Base-by-base conservation (phyloP, 2,888 invertebrate species). In the Drosophila quinaria region DNA sequence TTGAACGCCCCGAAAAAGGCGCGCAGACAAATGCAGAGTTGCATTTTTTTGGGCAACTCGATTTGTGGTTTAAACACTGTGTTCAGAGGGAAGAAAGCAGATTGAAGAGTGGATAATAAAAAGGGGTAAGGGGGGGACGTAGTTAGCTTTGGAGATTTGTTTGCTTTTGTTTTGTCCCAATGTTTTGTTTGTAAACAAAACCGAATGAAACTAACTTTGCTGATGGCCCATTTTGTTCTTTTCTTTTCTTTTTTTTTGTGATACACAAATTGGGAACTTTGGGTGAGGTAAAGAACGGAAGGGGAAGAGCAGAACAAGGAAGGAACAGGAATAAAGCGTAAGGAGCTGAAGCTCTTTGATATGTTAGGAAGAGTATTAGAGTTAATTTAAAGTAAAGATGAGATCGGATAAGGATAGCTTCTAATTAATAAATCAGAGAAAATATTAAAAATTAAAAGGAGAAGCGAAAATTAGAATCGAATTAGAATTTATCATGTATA, bases 11-110 rank as follows among this genome's bases (percentile, higher is more conserved):
- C 47, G 22, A 55, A 79, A 79, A 74, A 79, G 81, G 81, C 74
- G 81, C 74, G 60, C 87, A 82, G 89, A 88, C 87, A 83, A 83
- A 80, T 86, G 83, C 83, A 77, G 72, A 80, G 77, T 82, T 86
- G 83, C 89, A 88, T 47, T 72, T 88, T 86, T 80, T 72, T 15
- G 46, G 54, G 39, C 54, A 60, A 54, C 54, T 42, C 55, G 62
- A 54, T 74, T 42, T 50, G 47, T 44, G 54, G 47, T 56, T 17
- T 22, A 1, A 11, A 11, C 10, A 31, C 22, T n/a, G 33, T 19
- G 19, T 6, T 25, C 25, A 17, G 9, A 11, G 31, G 33, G 11
- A 22, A 6, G 15, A 13, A 29, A 9, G 1, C 15, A 42, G 44
- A 5, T 10, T 17, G 17, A 1, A 13, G 1, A 9, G 13, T 1